These are phyloP conservation scores for Eurystomus glaucurus DNA, from an alignment of 2,797 vertebrate genomes.

Conservation along the genomic window DNA sequence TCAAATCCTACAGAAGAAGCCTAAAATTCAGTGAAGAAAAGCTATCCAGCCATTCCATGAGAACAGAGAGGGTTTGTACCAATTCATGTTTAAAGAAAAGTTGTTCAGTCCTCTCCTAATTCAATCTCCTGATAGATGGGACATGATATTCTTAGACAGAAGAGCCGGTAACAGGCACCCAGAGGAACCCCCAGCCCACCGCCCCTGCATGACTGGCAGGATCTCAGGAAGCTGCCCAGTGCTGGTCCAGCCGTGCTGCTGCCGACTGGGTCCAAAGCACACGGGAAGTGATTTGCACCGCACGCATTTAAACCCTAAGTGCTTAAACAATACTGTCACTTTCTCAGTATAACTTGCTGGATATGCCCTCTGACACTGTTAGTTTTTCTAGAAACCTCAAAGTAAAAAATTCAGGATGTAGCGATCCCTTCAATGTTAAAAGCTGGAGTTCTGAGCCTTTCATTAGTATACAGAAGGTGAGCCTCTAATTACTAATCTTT, in stretches of 20 bases:
- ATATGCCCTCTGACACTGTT: conserved; percentile 46
- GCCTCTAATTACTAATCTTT: conserved; percentile 73
- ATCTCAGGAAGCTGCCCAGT: neutral
- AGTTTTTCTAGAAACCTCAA: conserved; percentile 41
- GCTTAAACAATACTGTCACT: conserved; percentile 15
- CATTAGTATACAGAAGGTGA: conserved; percentile 74
- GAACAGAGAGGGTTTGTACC: neutral
- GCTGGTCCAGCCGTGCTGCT: too few relatives aligned
- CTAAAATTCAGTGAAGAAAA: neutral
- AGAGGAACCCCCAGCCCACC: neutral
- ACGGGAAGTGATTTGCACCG: neutral
- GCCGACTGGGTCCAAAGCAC: accelerated
- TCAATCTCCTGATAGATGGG: neutral
- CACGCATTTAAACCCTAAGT: neutral
- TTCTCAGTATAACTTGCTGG: neutral
- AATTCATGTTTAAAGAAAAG: neutral
- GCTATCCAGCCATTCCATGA: neutral
- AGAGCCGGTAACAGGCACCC: accelerated
- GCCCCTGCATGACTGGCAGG: accelerated
- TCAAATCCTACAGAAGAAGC: neutral
- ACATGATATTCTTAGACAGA: accelerated
- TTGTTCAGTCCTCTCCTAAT: neutral
- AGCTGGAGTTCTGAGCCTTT: conserved; percentile 65
- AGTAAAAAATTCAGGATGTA: conserved; percentile 50
- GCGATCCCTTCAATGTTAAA: conserved; percentile 34